Evolutionary conservation across 2,888 invertebrate species (phyloP).

Genomic region (Trichopoda pennipes): DNA sequence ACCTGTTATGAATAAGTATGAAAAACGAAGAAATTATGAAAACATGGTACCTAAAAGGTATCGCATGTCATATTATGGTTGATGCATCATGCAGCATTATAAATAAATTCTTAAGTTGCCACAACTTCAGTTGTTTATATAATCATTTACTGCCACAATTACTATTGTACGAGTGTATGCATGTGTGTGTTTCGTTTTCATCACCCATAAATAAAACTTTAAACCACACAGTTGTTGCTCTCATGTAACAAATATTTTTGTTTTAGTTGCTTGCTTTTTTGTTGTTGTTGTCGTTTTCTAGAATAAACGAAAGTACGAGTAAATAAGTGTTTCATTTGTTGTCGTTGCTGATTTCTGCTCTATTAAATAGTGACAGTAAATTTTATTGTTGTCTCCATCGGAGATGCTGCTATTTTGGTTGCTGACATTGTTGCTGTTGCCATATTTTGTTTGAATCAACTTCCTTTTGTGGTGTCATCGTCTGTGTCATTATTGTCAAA

Average conservation of each 20-base stretch:
- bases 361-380: constrained; percentile 54
- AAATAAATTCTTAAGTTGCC: constrained; percentile 48
- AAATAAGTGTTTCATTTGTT: constrained; percentile 6
- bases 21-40: constrained; percentile 5
- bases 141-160: constrained; percentile 35
- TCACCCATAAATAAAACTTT: constrained; percentile 45
- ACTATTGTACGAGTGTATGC: neutral
- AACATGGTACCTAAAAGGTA: constrained; percentile 6
- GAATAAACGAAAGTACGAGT: constrained; percentile 10
- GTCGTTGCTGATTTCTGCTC: constrained; percentile 53
- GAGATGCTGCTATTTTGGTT: constrained; percentile 38
- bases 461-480: constrained; percentile 58
- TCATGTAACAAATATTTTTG: constrained; percentile 26
- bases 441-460: constrained; percentile 28
- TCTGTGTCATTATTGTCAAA: constrained; percentile 44
- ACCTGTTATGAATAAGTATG: too few species aligned
- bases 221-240: constrained; percentile 32
- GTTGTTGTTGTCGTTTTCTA: neutral
- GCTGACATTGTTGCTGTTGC: constrained; percentile 32
- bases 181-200: constrained; percentile 9
- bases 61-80: constrained; percentile 48
- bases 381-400: constrained; percentile 50
- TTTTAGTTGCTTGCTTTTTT: too few species aligned
- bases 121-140: constrained; percentile 46
- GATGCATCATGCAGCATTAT: constrained; percentile 55